These are phyloP conservation scores for Mastacembelus armatus DNA, from an alignment of 2,797 vertebrate genomes.

Conservation along the genomic window DNA sequence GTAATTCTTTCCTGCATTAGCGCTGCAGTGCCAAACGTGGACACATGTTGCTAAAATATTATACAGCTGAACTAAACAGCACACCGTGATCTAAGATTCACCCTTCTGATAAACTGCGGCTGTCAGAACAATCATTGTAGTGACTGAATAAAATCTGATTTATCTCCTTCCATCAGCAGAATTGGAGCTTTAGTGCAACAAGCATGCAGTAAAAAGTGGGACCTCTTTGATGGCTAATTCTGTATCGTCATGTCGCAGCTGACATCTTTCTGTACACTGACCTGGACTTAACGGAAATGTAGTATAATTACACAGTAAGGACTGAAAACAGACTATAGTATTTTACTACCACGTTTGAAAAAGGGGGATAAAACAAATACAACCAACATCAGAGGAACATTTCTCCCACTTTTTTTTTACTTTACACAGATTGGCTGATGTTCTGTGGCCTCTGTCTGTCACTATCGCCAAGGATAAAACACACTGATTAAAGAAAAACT, in stretches of 20 bases:
- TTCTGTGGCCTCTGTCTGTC: conserved; percentile 35
- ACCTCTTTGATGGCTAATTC: conserved; percentile 38
- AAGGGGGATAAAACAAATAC: conserved; percentile 55
- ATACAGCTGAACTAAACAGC: conserved; percentile 46
- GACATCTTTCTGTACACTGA: conserved; percentile 49
- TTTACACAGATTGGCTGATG: conserved; percentile 42
- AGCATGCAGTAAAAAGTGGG: conserved; percentile 67
- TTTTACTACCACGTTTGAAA: conserved; percentile 57
- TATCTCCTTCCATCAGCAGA: conserved; percentile 22
- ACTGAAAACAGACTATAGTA: conserved; percentile 67
- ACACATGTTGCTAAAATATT: conserved; percentile 23
- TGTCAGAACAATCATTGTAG: conserved; percentile 2
- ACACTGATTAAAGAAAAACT: conserved; percentile 24
- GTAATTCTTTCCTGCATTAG: conserved; percentile 22
- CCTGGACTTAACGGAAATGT: conserved; percentile 65
- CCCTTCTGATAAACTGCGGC: conserved; percentile 22
- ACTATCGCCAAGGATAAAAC: conserved; percentile 50
- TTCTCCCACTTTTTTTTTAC: conserved; percentile 24
- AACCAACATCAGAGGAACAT: conserved; percentile 42
- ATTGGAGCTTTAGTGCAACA: conserved; percentile 51
- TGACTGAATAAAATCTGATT: neutral
- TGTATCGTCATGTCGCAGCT: conserved; percentile 33
- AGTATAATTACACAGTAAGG: conserved; percentile 69
- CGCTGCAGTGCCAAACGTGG: conserved; percentile 31
- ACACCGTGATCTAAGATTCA: conserved; percentile 40